Conservation (phyloP, 2,113 vertebrate species). For the Callorhinus ursinus region DNA sequence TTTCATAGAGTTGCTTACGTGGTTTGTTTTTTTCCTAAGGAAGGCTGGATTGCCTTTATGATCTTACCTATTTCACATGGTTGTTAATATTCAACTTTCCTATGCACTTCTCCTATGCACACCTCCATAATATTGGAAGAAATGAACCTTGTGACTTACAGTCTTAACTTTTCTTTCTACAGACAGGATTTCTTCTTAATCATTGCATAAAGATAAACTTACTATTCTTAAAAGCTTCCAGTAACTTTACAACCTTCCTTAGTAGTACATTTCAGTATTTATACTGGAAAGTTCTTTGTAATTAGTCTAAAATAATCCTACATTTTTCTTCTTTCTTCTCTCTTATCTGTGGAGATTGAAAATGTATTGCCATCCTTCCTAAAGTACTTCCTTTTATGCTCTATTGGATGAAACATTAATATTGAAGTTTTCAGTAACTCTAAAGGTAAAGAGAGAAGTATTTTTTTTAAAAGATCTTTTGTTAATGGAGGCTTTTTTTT, state of each 20-base stretch:
- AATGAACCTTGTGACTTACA: constrained; percentile 16
- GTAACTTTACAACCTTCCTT: constrained; percentile 8
- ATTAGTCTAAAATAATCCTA: constrained; percentile 42
- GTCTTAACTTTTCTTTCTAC: constrained; percentile 27
- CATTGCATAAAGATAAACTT: constrained; percentile 10
- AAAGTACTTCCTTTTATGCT: constrained; percentile 37
- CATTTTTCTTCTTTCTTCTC: constrained; percentile 59
- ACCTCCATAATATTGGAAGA: constrained; percentile 10
- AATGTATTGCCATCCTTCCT: constrained; percentile 50
- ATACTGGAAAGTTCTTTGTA: constrained; percentile 36
- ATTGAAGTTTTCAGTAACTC: constrained; percentile 54
- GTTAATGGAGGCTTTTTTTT: neutral
- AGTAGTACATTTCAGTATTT: constrained; percentile 50
- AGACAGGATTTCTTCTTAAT: constrained; percentile 59
- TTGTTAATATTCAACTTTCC: constrained; percentile 41
- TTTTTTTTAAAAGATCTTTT: constrained; percentile 35
- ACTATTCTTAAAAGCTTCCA: constrained; percentile 47
- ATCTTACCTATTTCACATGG: constrained; percentile 51
- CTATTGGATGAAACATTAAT: constrained; percentile 45
- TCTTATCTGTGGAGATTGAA: constrained; percentile 67
- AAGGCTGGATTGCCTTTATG: neutral
- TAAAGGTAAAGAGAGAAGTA: constrained; percentile 47
- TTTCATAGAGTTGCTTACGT: constrained; percentile 32
- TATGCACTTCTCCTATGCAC: neutral
- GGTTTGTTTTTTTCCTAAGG: neutral